Evolutionary conservation across 2,797 vertebrate genomes (phyloP).

Genomic region (Acipenser oxyrinchus): DNA sequence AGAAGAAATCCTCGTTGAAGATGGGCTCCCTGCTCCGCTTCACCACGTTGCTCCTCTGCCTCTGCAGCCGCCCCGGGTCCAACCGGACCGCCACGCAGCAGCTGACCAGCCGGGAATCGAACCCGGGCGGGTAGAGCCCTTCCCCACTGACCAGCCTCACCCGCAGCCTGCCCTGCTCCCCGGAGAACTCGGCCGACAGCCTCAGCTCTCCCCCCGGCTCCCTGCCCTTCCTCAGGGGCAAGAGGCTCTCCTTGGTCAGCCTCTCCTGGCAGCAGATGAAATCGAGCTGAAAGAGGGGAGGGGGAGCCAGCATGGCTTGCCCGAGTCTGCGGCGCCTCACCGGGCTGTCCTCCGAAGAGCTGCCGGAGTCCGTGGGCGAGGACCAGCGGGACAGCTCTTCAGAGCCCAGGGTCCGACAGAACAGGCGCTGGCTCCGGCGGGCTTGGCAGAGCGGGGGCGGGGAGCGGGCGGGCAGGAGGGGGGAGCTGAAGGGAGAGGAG

Average conservation of each 20-base stretch:
- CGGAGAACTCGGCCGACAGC: slow-evolving; percentile 34
- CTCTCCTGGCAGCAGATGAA: slow-evolving; percentile 33
- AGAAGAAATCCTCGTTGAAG: slow-evolving; percentile 52
- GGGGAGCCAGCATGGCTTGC: slow-evolving; percentile 3
- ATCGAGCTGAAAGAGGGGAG: slow-evolving; percentile 40
- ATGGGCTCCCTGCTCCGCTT: slow-evolving; percentile 40
- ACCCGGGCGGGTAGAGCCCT: slow-evolving; percentile 14
- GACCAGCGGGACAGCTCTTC: neutral
- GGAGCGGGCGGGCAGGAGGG: neutral
- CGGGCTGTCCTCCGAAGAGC: slow-evolving; percentile 11
- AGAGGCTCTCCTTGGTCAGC: slow-evolving; percentile 29
- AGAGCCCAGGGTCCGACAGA: neutral
- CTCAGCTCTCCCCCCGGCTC: slow-evolving; percentile 30
- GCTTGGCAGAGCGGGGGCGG: neutral
- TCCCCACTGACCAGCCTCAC: slow-evolving; percentile 37
- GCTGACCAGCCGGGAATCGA: slow-evolving; percentile 31
- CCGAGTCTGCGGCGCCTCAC: slow-evolving; percentile 20
- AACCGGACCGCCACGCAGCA: slow-evolving; percentile 35
- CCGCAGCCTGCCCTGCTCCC: slow-evolving; percentile 26
- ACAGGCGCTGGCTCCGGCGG: neutral
- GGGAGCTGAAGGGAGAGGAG: slow-evolving; percentile 32
- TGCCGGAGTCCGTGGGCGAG: slow-evolving; percentile 14
- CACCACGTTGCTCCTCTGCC: slow-evolving; percentile 38
- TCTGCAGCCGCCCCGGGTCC: slow-evolving; percentile 18
- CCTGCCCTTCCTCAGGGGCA: slow-evolving; percentile 26